Evolutionary conservation across 2,113 vertebrate genomes (phyloP), one percentile per base, ranked within the genome.

Genomic region (Datnioides undecimradiatus): DNA sequence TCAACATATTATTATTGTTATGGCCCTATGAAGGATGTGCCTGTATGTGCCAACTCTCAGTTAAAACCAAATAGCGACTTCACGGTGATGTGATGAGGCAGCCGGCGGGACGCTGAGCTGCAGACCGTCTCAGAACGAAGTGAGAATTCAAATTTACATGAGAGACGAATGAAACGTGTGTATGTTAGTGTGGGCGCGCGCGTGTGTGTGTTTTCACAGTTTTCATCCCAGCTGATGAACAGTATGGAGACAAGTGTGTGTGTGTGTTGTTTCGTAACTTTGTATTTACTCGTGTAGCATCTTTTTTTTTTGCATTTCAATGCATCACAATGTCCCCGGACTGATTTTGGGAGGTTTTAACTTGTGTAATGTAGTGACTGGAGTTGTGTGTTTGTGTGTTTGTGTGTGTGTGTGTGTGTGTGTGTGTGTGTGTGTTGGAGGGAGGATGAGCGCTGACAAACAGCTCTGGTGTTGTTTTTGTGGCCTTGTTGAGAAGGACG

Each of bases 401-500:
- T 2, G 70, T 65, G 67, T 38, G 49, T 46, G 3, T 55, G 25
- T 54, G 29, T 57, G 54, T 13, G 51, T 25, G 23, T 23, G 60
- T 49, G 25, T 29, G n/a, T 59, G 27, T 52, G 52, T 33, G 5
- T 23, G 25, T 31, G 70, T 23, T 34, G 34, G 55, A 51, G 73
- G 36, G 65, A 70, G 67, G 70, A 58, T 19, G 67, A 75, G 54
- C 51, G 2, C 27, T 48, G 43, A 63, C 74, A 59, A 55, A 40
- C 57, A n/a, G 62, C 65, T 83, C 68, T 73, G 46, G 48, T 83
- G 73, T 81, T 66, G 48, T 82, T 84, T 73, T 82, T 51, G 90
- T 94, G 92, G 92, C 93, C 93, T 95, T 94, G 88, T 87, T 64
- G 63, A 78, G 76, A 67, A 46, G 76, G 67, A 80, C 40, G 34